These are phyloP conservation scores for Megalopta genalis DNA, from an alignment of 1,140 invertebrate species.

Conservation along the genomic window DNA sequence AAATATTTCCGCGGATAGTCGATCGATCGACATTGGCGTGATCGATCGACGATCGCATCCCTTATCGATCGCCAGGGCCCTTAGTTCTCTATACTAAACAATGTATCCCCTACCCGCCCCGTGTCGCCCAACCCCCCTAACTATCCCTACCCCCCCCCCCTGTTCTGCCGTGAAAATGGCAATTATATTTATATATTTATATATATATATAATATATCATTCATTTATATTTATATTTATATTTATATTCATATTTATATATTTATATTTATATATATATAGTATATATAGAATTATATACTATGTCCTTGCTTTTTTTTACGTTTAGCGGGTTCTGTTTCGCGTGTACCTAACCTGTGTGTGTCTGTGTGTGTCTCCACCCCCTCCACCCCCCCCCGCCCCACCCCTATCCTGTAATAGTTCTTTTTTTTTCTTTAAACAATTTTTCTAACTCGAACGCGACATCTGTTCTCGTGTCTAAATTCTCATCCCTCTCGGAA, in stretches of 20 bases:
- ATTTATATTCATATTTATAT: constrained; percentile 55
- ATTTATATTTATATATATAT: constrained; percentile 41
- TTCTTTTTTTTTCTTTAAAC: background rate
- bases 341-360: constrained; percentile 54
- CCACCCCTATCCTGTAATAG: background rate
- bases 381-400: background rate
- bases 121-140: constrained; percentile 39
- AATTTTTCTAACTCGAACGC: background rate
- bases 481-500: constrained; percentile 2
- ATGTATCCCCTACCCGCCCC: constrained; percentile 16
- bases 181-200: constrained; percentile 64
- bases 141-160: background rate
- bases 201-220: constrained; percentile 68
- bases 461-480: constrained; percentile 27
- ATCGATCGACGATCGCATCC: constrained; percentile 48
- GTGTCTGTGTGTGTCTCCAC: constrained; percentile 6
- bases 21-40: constrained; percentile 36
- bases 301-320: constrained; percentile 59
- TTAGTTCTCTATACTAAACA: constrained; percentile 7
- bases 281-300: constrained; percentile 56
- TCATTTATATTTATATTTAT: constrained; percentile 58
- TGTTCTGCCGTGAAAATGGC: constrained; percentile 38
- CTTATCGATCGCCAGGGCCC: constrained; percentile 29
- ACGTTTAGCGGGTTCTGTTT: constrained; percentile 45
- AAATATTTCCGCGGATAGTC: constrained; percentile 39